Conservation (phyloP, 2,888 invertebrate species). For the Morpho helenor region DNA sequence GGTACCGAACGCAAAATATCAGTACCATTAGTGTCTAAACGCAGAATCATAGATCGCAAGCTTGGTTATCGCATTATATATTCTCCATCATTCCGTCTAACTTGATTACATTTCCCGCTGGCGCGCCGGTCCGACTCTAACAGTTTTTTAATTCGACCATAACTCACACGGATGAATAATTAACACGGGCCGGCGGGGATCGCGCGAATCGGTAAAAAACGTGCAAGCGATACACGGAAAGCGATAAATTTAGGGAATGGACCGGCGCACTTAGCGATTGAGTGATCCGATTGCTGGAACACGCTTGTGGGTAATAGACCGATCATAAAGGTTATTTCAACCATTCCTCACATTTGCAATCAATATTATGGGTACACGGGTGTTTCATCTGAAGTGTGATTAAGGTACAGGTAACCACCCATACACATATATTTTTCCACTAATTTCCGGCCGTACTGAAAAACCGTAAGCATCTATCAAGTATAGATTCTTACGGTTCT, state of each 20-base stretch:
- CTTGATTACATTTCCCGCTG: constrained; percentile 70
- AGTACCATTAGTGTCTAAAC: background rate
- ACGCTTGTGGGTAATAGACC: background rate
- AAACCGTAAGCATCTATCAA: too few species aligned
- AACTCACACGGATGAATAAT: constrained; percentile 79
- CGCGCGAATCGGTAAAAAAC: constrained; percentile 69
- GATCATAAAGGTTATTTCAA: too few species aligned
- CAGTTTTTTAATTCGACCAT: constrained; percentile 81
- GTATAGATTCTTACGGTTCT: too few species aligned
- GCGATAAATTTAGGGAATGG: constrained; percentile 71
- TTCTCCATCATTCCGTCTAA: constrained; percentile 73
- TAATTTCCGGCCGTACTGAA: too few species aligned
- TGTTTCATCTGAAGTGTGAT: too few species aligned
- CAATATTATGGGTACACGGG: too few species aligned
- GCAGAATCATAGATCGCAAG: constrained; percentile 11
- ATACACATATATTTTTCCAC: too few species aligned
- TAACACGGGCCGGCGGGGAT: constrained; percentile 73
- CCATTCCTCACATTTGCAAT: too few species aligned
- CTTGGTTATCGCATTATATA: constrained; percentile 51
- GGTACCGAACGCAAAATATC: background rate
- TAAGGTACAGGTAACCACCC: too few species aligned
- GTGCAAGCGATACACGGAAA: constrained; percentile 46
- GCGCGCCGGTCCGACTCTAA: constrained; percentile 69
- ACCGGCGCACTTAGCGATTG: constrained; percentile 69
- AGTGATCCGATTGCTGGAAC: constrained; percentile 27